A percentile compares a stretch with the other conserved stretches of the same genome.
phyloP scores from a whole-genome alignment of 2,888 invertebrate species.

The Gastrophysa polygoni region DNA sequence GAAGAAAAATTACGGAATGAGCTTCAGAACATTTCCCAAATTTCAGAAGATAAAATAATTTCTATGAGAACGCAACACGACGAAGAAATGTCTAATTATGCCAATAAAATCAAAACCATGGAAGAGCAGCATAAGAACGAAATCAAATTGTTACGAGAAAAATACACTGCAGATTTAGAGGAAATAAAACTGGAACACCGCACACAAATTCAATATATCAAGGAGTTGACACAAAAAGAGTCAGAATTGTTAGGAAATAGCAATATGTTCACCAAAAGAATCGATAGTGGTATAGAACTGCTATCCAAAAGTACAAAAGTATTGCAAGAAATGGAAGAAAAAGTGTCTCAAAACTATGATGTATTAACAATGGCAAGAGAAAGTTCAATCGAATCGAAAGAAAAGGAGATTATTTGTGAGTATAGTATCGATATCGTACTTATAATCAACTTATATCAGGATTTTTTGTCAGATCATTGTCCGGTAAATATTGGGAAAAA shows the following conservation, averaged over 20 bases:
- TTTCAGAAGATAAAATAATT: conserved; percentile 61
- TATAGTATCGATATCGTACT: conserved; percentile 13
- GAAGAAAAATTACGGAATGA: conserved; percentile 68
- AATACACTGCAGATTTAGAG: conserved; percentile 60
- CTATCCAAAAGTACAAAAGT: conserved; percentile 60
- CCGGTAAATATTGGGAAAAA: too few species aligned
- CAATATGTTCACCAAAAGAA: conserved; percentile 60
- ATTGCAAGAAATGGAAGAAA: conserved; percentile 60
- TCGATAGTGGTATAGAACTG: conserved; percentile 60
- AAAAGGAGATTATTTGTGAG: conserved; percentile 64
- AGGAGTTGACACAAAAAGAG: conserved; percentile 63
- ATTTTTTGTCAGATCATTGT: too few species aligned
- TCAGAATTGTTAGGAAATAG: conserved; percentile 61
- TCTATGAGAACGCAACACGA: conserved; percentile 45
- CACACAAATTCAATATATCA: conserved; percentile 65
- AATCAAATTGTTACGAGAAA: conserved; percentile 61
- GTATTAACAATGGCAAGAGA: conserved; percentile 60
- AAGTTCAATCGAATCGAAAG: conserved; percentile 61
- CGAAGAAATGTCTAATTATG: conserved; percentile 48
- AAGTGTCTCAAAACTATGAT: conserved; percentile 59
- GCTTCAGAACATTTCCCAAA: conserved; percentile 60
- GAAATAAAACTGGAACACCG: conserved; percentile 62
- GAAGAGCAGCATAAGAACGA: conserved; percentile 50
- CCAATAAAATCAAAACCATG: conserved; percentile 49
- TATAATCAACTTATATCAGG: too few species aligned